phyloP scores from a whole-genome alignment of 2,797 vertebrate species.

The Nannoperca obscura region DNA sequence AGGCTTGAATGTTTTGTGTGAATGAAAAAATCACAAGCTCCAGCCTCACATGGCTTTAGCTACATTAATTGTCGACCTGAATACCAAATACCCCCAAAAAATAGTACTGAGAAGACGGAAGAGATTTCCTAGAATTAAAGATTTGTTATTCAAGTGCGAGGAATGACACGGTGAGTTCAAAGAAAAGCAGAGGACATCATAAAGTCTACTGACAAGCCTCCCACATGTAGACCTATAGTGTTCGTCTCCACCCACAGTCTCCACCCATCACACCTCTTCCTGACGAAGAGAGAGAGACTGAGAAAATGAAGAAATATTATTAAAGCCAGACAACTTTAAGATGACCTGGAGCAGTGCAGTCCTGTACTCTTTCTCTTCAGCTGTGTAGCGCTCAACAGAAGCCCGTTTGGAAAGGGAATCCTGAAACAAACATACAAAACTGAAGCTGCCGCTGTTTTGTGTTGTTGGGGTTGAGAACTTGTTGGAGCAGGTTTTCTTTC shows the following conservation, averaged over 20 bases:
- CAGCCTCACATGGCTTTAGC: background rate
- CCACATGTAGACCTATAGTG: conserved; percentile 20
- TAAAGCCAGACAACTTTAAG: conserved; percentile 47
- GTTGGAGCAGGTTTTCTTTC: conserved; percentile 69
- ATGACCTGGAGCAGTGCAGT: conserved; percentile 21
- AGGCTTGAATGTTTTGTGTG: too few relatives aligned
- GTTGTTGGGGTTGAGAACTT: conserved; percentile 35
- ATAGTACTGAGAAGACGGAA: background rate
- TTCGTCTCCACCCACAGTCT: conserved; percentile 65
- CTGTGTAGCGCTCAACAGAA: conserved; percentile 6
- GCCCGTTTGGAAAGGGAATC: conserved; percentile 46
- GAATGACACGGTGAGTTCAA: background rate
- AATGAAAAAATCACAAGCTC: background rate
- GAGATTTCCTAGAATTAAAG: conserved; percentile 1
- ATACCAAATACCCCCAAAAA: background rate
- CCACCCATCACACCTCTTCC: conserved; percentile 62
- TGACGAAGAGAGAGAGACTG: conserved; percentile 12
- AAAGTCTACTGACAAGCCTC: conserved; percentile 6
- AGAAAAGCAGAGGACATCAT: conserved; percentile 22
- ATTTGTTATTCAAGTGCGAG: background rate
- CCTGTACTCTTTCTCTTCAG: conserved; percentile 4
- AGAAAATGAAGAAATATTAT: conserved; percentile 17
- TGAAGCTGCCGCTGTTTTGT: background rate
- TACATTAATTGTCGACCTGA: background rate
- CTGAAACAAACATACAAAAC: background rate